Base-by-base conservation (phyloP, 2,888 invertebrate species). In the Cryptocephalus moraei region DNA sequence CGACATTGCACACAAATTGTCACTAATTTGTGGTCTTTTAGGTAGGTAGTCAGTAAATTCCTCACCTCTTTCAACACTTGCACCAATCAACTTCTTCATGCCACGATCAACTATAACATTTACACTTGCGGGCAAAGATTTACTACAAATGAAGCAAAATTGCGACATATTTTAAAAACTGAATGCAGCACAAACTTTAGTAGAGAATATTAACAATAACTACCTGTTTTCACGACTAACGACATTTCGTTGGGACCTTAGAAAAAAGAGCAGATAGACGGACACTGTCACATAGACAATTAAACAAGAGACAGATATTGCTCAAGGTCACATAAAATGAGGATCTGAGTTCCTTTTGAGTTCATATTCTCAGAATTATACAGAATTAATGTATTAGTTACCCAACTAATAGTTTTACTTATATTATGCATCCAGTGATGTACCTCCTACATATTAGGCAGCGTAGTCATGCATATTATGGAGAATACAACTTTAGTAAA, bases 1-100 rank as follows among this genome's bases (percentile, higher is more conserved):
- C 61, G 54, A 44, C 58, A 61, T 11, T 57, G 13, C 41, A 44
- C 54, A 53, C 61, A 56, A 49, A 60, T 52, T 50, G 56, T 60
- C 49, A 51, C 51, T 40, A 48, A 51, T 49, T 46, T 48, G n/a
- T 44, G 41, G n/a, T 41, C 39, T 49, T 47, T 48, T n/a, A n/a
- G n/a, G n/a, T 13, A 50, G 45, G 38, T 47, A 51, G 22, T 51
- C 46, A 8, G 42, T 32, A 51, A 47, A 51, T 34, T 34, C 34
- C 9, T 34, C 9, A 34, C 34, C 34, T 34, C 34, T 34, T 34
- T 34, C 14, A 34, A 34, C n/a, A 34, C 34, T 34, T 34, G 34
- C 47, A 45, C 44, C 33, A 34, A 46, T 46, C 41, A 45, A 45
- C 32, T 32, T 32, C 41, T 45, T 45, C 33, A 44, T 9, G 13